phyloP scores from a whole-genome alignment of 2,113 vertebrate genomes.

The Thamnaconus septentrionalis region DNA sequence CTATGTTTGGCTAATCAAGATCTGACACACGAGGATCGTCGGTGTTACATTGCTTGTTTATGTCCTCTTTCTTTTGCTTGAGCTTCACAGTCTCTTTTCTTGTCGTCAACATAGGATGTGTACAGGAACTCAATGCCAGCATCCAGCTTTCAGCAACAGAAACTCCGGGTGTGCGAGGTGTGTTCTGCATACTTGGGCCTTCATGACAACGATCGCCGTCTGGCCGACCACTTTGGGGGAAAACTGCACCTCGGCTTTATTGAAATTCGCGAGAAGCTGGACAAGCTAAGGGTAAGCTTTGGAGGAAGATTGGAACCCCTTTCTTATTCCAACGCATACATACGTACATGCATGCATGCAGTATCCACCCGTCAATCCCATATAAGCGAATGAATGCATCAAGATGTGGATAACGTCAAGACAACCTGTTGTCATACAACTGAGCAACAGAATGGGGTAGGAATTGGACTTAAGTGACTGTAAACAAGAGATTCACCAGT shows the following conservation, averaged over 20 bases:
- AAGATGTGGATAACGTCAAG: no score
- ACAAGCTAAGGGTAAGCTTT: slow-evolving; percentile 88
- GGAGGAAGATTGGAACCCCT: neutral
- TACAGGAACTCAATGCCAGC: slow-evolving; percentile 99
- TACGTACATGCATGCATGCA: no score
- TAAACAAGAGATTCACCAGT: no score
- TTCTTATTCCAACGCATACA: no score
- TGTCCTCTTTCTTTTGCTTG: neutral
- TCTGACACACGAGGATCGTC: no score
- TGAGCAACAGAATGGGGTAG: no score
- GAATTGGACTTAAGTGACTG: no score
- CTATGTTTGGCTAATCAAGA: no score
- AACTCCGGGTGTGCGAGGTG: slow-evolving; percentile 95
- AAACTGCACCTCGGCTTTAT: slow-evolving; percentile 98
- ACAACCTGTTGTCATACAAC: no score
- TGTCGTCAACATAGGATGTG: slow-evolving; percentile 81
- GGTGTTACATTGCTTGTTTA: neutral
- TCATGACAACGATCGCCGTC: slow-evolving; percentile 95
- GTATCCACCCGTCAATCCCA: no score
- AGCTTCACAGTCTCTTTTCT: neutral
- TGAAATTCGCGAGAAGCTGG: slow-evolving; percentile 97
- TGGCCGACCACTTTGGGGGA: slow-evolving; percentile 98
- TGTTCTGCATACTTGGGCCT: slow-evolving; percentile 97
- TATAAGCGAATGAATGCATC: no score
- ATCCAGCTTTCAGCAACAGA: slow-evolving; percentile 98